phyloP scores from a whole-genome alignment of 1,140 invertebrate species.

The Chelonus insularis region DNA sequence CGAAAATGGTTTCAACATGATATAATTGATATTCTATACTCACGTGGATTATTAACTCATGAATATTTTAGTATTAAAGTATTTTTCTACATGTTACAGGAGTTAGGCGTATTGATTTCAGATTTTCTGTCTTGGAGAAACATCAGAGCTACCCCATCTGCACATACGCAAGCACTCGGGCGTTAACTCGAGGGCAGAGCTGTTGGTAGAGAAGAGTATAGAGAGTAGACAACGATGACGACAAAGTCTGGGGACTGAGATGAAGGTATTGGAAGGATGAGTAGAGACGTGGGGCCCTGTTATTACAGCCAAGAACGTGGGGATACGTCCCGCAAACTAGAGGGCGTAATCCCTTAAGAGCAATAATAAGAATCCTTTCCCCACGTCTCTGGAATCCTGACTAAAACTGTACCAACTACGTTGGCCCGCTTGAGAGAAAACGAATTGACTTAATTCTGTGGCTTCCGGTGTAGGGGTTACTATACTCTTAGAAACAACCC shows the following conservation, averaged over 20 bases:
- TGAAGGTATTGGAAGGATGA: neutral
- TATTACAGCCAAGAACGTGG: slow-evolving; percentile 49
- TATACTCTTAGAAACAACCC: neutral
- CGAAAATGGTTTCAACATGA: no score
- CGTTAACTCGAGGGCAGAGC: neutral
- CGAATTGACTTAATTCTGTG: slow-evolving; percentile 1
- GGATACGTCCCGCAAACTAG: slow-evolving; percentile 46
- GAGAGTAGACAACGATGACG: neutral
- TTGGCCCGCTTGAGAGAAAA: slow-evolving; percentile 3
- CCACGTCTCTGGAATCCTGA: slow-evolving; percentile 40
- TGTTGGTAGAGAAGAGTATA: neutral
- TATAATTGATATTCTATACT: no score
- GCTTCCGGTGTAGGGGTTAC: neutral
- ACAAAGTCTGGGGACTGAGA: neutral
- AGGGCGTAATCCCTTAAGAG: slow-evolving; percentile 58
- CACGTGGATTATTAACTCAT: no score
- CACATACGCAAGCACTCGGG: no score
- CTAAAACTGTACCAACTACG: slow-evolving; percentile 50
- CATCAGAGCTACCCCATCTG: no score
- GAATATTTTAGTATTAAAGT: no score
- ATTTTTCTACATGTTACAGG: no score
- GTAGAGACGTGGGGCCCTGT: slow-evolving; percentile 40
- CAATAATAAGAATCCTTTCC: slow-evolving; percentile 60
- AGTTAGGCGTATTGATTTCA: no score
- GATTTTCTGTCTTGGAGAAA: no score